A percentile compares a stretch with the other conserved stretches of the same genome.
Evolutionary conservation across 2,888 invertebrate species (phyloP).

Genomic region (Drosophila acutilabella): DNA sequence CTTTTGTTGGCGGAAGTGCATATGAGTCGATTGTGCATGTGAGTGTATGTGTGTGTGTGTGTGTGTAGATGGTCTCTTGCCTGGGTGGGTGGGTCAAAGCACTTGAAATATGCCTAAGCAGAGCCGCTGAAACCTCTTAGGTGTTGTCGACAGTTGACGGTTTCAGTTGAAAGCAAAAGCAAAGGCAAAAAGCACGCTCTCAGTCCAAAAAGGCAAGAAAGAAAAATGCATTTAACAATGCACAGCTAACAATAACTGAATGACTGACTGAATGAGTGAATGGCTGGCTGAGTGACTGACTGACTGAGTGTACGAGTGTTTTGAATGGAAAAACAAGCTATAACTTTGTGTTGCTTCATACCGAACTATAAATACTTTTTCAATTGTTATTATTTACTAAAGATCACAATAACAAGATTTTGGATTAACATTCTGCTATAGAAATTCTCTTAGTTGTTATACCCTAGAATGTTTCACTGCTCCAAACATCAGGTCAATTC

Average conservation of each 20-base stretch:
- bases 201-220: constrained; percentile 40
- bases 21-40: constrained; percentile 33
- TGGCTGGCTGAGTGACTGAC: constrained; percentile 21
- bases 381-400: constrained; percentile 8
- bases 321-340: constrained; percentile 22
- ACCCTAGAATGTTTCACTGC: too few relatives aligned
- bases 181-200: constrained; percentile 18
- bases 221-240: constrained; percentile 48
- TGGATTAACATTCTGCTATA: too few relatives aligned
- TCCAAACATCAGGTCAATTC: too few relatives aligned
- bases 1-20: constrained; percentile 66
- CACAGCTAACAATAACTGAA: constrained; percentile 39
- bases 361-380: constrained; percentile 20
- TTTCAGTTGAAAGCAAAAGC: constrained; percentile 54
- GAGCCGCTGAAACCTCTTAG: constrained; percentile 57
- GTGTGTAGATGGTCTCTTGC: constrained; percentile 19
- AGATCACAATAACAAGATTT: background rate
- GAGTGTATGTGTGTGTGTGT: background rate
- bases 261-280: constrained; percentile 27
- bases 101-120: constrained; percentile 52
- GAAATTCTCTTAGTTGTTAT: too few relatives aligned
- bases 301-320: constrained; percentile 29
- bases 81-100: constrained; percentile 56
- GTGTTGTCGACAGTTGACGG: constrained; percentile 56
- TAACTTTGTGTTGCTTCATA: background rate